Percentiles rank a stretch among this genome's conserved stretches.
These are phyloP conservation scores for Leptopterna dolabrata DNA, from an alignment of 2,888 invertebrate species.

Conservation along the genomic window DNA sequence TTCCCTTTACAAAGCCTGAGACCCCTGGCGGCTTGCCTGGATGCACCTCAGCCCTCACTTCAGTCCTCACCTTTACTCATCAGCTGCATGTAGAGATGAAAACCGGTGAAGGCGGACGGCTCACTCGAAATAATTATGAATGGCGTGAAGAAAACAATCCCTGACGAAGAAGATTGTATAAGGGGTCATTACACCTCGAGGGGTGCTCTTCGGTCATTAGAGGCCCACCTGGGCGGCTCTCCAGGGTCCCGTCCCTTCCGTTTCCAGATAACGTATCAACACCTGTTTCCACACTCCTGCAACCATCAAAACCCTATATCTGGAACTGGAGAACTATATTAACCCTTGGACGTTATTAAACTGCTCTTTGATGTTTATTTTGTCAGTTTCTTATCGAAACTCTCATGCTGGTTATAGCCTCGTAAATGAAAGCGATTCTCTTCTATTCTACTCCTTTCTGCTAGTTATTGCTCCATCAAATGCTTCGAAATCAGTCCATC, in stretches of 20 bases:
- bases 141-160: constrained; percentile 45
- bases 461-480: not conserved
- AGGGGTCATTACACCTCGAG: constrained; percentile 14
- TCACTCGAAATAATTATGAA: constrained; percentile 41
- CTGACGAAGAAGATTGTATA: not conserved
- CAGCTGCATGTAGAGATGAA: not conserved
- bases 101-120: not conserved
- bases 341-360: not conserved
- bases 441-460: not conserved
- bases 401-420: not conserved
- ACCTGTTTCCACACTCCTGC: constrained; percentile 9
- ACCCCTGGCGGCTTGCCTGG: not conserved
- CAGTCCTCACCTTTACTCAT: not conserved
- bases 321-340: not conserved
- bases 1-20: not conserved
- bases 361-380: constrained; percentile 2
- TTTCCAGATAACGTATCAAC: not conserved
- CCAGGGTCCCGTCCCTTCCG: not conserved
- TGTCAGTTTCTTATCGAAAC: not conserved
- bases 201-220: constrained; percentile 32
- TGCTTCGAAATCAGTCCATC: not conserved
- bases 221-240: constrained; percentile 27
- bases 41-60: not conserved
- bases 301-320: not conserved
- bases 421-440: not conserved